These are phyloP conservation scores for Myzus persicae DNA, from an alignment of 1,140 invertebrate genomes.

Conservation along the genomic window DNA sequence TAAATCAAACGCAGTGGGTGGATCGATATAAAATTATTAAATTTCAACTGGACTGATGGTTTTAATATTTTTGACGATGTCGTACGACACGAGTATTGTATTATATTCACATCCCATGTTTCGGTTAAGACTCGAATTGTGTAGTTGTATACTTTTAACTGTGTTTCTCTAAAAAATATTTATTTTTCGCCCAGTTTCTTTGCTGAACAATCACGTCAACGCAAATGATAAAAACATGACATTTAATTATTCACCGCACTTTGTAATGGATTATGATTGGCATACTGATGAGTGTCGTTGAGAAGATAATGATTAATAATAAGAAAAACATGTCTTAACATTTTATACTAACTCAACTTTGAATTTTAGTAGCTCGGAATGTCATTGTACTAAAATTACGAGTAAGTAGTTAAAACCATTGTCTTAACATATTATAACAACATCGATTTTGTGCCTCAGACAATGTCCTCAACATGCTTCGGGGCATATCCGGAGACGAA, in stretches of 20 bases:
- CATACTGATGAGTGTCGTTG: neutral
- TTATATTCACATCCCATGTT: neutral
- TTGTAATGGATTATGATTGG: neutral
- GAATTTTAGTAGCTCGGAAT: neutral
- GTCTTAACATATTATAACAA: neutral
- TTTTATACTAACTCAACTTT: neutral
- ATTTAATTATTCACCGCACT: neutral
- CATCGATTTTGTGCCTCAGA: neutral
- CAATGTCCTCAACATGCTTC: neutral
- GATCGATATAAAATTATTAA: conserved; percentile 15
- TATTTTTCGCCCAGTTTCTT: neutral
- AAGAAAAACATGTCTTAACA: neutral
- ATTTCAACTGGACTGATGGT: neutral
- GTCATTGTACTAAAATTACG: neutral
- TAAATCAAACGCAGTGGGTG: neutral
- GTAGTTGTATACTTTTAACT: neutral
- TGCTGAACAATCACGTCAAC: neutral
- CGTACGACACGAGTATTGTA: neutral
- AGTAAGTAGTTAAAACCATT: neutral
- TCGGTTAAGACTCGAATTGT: neutral
- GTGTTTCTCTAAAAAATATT: neutral
- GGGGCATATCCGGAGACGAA: neutral
- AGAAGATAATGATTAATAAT: neutral
- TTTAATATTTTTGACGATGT: conserved; percentile 11
- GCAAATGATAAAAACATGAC: neutral